Percentiles rank a stretch among this genome's conserved stretches.
Evolutionary conservation across 2,113 vertebrate species (phyloP).

Genomic region (Onychostruthus taczanowskii): DNA sequence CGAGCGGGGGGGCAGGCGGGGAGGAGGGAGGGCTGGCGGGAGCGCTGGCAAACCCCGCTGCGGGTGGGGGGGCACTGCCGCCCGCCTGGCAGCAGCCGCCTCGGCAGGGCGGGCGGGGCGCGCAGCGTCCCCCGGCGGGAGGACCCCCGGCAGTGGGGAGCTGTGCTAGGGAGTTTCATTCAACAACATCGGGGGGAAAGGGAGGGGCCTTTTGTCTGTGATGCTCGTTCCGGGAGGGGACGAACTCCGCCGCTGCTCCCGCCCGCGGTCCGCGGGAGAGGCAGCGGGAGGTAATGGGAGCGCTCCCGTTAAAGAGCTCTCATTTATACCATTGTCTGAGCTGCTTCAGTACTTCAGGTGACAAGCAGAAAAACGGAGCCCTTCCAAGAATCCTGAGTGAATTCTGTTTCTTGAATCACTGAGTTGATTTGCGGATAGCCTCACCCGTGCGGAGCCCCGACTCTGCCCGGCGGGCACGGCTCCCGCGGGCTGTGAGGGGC

Average conservation of each 20-base stretch:
- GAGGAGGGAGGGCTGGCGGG: neutral
- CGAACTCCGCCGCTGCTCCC: neutral
- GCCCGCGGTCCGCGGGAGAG: neutral
- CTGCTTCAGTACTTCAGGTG: neutral
- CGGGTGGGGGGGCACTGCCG: neutral
- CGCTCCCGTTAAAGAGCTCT: neutral
- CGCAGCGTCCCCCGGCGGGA: neutral
- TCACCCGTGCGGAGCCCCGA: neutral
- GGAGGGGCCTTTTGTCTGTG: constrained; percentile 18
- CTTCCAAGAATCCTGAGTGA: neutral
- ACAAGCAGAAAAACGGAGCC: neutral
- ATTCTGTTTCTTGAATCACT: neutral
- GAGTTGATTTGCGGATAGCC: neutral
- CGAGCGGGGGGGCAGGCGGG: neutral
- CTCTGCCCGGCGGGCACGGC: neutral
- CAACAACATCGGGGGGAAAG: neutral
- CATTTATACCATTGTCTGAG: neutral
- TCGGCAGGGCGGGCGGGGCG: neutral
- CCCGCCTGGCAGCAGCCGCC: neutral
- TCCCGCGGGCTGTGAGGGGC: neutral
- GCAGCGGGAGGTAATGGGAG: neutral
- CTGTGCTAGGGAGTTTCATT: neutral
- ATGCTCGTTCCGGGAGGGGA: neutral
- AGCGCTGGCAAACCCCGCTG: neutral
- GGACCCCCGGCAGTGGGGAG: neutral